Percentiles rank a stretch among this genome's conserved stretches.
Evolutionary conservation across 2,888 invertebrate genomes (phyloP).

Genomic region (Xestobium rufovillosum): DNA sequence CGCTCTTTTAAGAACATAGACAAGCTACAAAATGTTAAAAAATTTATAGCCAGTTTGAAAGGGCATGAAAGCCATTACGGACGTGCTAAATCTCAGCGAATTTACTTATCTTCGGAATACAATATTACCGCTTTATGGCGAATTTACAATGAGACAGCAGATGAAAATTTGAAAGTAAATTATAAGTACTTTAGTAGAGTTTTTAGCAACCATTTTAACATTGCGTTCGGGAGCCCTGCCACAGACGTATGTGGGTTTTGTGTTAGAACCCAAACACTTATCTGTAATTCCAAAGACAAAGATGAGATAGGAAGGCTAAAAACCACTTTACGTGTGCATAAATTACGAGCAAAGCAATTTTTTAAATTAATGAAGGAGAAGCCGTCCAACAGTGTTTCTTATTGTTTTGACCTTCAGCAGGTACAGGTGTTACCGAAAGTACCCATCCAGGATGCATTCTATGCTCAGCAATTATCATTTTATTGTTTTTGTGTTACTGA

Average conservation of each 20-base stretch:
- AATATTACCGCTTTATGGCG: slow-evolving; percentile 11
- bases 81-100: slow-evolving; percentile 11
- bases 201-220: slow-evolving; percentile 19
- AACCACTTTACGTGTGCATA: slow-evolving; percentile 10
- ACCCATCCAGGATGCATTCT: slow-evolving; percentile 20
- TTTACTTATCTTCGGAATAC: too few relatives aligned
- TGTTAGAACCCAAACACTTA: slow-evolving; percentile 12
- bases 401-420: slow-evolving; percentile 15
- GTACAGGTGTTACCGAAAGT: slow-evolving; percentile 17
- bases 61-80: slow-evolving; percentile 14
- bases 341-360: slow-evolving; percentile 14
- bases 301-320: slow-evolving; percentile 1
- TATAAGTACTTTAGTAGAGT: slow-evolving; percentile 16
- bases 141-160: slow-evolving; percentile 10
- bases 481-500: slow-evolving; percentile 20
- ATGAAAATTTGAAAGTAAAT: too few relatives aligned
- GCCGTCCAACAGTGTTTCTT: slow-evolving; percentile 4
- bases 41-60: slow-evolving; percentile 12
- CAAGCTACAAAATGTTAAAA: too few relatives aligned
- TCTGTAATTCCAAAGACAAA: slow-evolving; percentile 10
- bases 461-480: slow-evolving; percentile 21
- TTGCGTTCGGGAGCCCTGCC: slow-evolving; percentile 17
- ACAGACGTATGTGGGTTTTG: slow-evolving; percentile 15
- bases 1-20: too few relatives aligned
- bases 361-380: slow-evolving; percentile 15